Conservation (phyloP, 2,797 vertebrate species). For the Parauchenoglanis ngamensis region DNA sequence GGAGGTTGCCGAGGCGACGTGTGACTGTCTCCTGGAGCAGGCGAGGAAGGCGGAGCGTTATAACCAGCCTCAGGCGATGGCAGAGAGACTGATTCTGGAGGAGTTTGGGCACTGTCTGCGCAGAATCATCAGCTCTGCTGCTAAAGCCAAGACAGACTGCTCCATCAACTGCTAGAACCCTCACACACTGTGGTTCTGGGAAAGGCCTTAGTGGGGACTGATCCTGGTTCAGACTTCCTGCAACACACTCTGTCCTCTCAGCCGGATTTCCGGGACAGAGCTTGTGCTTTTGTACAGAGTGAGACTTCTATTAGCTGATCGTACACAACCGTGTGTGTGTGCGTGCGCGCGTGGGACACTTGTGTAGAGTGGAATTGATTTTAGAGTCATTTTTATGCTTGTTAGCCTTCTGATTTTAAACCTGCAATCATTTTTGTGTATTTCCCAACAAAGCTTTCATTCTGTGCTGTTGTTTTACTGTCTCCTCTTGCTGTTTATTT, state of each 20-base stretch:
- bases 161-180: slow-evolving; percentile 87
- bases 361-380: slow-evolving; percentile 68
- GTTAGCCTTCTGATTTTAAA: slow-evolving; percentile 25
- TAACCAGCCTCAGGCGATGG: slow-evolving; percentile 83
- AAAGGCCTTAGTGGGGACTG: background rate
- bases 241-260: background rate
- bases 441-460: slow-evolving; percentile 42
- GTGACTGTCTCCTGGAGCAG: slow-evolving; percentile 92
- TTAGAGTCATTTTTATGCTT: slow-evolving; percentile 50
- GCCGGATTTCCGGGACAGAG: background rate
- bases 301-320: background rate
- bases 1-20: slow-evolving; percentile 93
- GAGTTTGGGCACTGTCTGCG: slow-evolving; percentile 97
- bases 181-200: background rate
- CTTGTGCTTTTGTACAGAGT: slow-evolving; percentile 21
- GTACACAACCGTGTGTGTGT: slow-evolving; percentile 39
- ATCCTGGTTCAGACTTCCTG: background rate
- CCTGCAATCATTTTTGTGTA: background rate
- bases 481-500: slow-evolving; percentile 10
- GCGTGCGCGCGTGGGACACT: slow-evolving; percentile 50
- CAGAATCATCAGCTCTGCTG: slow-evolving; percentile 94
- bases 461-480: background rate
- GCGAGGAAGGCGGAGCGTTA: slow-evolving; percentile 88
- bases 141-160: slow-evolving; percentile 93
- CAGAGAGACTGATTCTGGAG: slow-evolving; percentile 92